phyloP scores from a whole-genome alignment of 2,113 vertebrate genomes.

The Prochilodus magdalenae region DNA sequence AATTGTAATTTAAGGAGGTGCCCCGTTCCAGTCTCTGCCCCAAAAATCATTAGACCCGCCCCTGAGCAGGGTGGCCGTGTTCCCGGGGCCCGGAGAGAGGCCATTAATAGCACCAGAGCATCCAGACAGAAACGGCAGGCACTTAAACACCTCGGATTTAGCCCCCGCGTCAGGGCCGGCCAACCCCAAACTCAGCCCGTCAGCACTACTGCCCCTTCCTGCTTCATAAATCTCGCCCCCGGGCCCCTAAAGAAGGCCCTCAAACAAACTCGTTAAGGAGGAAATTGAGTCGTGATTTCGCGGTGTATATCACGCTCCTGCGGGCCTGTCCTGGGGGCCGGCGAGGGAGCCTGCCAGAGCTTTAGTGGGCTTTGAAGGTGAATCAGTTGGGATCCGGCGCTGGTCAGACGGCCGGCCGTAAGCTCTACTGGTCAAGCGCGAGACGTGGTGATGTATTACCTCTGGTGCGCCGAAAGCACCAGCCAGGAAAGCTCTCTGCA shows the following conservation, averaged over 20 bases:
- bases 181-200: slow-evolving; percentile 33
- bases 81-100: background rate
- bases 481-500: slow-evolving; percentile 26
- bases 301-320: slow-evolving; percentile 36
- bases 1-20: background rate
- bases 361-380: slow-evolving; percentile 41
- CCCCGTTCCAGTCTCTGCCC: background rate
- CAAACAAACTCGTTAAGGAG: slow-evolving; percentile 54
- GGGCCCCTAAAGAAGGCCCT: background rate
- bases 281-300: slow-evolving; percentile 59
- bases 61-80: background rate
- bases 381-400: slow-evolving; percentile 9
- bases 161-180: background rate
- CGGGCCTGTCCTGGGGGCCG: background rate
- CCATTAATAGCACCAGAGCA: slow-evolving; percentile 39
- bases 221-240: slow-evolving; percentile 49
- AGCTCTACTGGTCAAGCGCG: slow-evolving; percentile 39
- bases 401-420: background rate
- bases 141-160: slow-evolving; percentile 36
- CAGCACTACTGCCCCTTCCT: slow-evolving; percentile 29
- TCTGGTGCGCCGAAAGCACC: slow-evolving; percentile 38
- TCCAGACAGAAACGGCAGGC: slow-evolving; percentile 28
- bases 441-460: slow-evolving; percentile 55
- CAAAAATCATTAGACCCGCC: background rate
- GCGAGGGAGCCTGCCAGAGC: background rate